Evolutionary conservation across 2,797 vertebrate genomes (phyloP), one percentile per base, ranked within the genome.

Genomic region (Melanotaenia pygmaea): DNA sequence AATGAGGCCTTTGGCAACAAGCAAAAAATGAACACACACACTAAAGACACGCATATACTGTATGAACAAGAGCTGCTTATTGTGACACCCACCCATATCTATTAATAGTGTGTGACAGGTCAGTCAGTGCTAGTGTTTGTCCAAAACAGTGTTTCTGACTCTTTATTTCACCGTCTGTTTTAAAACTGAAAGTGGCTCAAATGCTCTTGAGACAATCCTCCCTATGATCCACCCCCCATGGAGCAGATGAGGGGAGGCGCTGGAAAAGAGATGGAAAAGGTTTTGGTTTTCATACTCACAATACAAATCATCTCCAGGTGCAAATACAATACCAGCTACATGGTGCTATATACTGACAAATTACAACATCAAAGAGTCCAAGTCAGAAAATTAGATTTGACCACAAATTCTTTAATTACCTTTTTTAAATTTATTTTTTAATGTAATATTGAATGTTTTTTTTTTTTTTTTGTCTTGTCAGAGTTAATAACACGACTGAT

Each of bases 11-110:
- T 97, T 96, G 96, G 87, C 89, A 89, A 68, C 79, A 74, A 47
- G 70, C 45, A 32, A 47, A 77, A 72, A 63, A 82, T 3, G 12
- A 67, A 78, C 84, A 80, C 69, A 60, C 57, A 68, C 73, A 66
- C 59, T 38, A 66, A 43, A 79, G 59, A 81, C 58, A 82, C 61
- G 54, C 60, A 71, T 37, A 70, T 51, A 82, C 74, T 76, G 74
- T 83, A 71, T 58, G 58, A 74, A 64, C 67, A 88, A 92, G 92
- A 93, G 90, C 69, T 84, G 93, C 91, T 95, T 94, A 94, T 95
- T 94, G 92, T 95, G 95, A 95, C 94, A 95, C 96, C 96, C 95
- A 89, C 89, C 85, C 82, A 90, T 91, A 92, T 93, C 94, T 96
- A 93, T 95, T 96, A 96, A 96, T 96, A 95, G 94, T 91, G 92